A percentile compares a stretch with the other conserved stretches of the same genome.
These are phyloP conservation scores for Leptopilina drosophilae DNA, from an alignment of 2,888 invertebrate species.

Conservation along the genomic window DNA sequence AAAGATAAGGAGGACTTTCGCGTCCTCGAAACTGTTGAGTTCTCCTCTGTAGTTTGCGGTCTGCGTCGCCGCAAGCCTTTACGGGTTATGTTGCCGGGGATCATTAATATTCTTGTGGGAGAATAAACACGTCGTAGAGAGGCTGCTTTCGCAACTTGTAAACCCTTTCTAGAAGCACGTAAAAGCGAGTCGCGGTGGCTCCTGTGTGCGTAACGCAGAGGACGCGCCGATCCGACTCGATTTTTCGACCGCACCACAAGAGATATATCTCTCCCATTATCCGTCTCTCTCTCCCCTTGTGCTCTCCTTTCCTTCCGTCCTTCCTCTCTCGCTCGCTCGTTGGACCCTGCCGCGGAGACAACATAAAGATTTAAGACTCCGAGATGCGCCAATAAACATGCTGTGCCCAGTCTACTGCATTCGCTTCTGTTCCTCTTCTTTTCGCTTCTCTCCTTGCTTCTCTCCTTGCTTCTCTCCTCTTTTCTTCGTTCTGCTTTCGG, in stretches of 20 bases:
- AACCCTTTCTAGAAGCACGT: conserved; percentile 58
- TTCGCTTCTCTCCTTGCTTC: conserved; percentile 70
- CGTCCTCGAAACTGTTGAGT: conserved; percentile 33
- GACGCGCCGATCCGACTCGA: conserved; percentile 67
- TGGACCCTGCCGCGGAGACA: conserved; percentile 74
- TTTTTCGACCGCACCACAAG: conserved; percentile 71
- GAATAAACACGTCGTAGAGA: conserved; percentile 56
- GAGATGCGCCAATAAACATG: conserved; percentile 77
- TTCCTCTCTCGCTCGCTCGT: conserved; percentile 55
- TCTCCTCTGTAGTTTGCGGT: conserved; percentile 31
- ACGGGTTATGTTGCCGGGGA: conserved; percentile 50
- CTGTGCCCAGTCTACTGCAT: conserved; percentile 72
- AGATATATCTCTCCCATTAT: conserved; percentile 69
- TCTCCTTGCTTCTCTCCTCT: conserved; percentile 70
- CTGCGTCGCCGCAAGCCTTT: conserved; percentile 34
- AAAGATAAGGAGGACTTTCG: conserved; percentile 38
- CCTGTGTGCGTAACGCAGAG: conserved; percentile 74
- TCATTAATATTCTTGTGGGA: conserved; percentile 58
- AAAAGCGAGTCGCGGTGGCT: conserved; percentile 63
- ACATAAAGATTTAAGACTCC: conserved; percentile 77
- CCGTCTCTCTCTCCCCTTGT: conserved; percentile 26
- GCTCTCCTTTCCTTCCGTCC: conserved; percentile 53
- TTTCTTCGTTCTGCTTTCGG: conserved; percentile 56
- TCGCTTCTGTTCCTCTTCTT: conserved; percentile 69
- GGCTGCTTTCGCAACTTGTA: conserved; percentile 51